phyloP scores from a whole-genome alignment of 1,140 invertebrate species.

The Psilanteris sp. region DNA sequence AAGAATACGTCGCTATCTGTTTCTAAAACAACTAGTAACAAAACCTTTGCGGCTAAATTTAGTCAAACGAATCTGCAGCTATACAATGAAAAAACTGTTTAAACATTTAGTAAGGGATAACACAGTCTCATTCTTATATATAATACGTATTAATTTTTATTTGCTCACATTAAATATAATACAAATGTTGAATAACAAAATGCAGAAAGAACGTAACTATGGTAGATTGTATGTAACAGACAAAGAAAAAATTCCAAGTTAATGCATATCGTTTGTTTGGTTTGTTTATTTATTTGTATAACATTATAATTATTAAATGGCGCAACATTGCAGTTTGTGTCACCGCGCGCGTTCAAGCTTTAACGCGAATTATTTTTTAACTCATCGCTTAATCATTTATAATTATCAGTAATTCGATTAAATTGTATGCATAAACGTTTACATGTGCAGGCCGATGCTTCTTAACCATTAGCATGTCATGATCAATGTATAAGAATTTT shows the following conservation, averaged over 20 bases:
- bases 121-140: slow-evolving; percentile 26
- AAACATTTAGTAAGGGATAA: slow-evolving; percentile 42
- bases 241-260: slow-evolving; percentile 1
- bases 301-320: background rate
- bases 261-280: background rate
- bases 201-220: slow-evolving; percentile 2
- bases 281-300: background rate
- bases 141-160: slow-evolving; percentile 3
- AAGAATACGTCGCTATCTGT: slow-evolving; percentile 19
- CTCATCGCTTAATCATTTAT: slow-evolving; percentile 8
- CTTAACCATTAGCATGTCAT: no score
- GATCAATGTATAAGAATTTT: no score
- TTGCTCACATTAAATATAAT: slow-evolving; percentile 16
- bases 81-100: slow-evolving; percentile 39
- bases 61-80: slow-evolving; percentile 31
- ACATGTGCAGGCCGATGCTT: no score
- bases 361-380: background rate
- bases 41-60: slow-evolving; percentile 17
- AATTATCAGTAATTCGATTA: background rate
- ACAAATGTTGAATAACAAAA: background rate
- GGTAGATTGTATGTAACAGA: slow-evolving; percentile 1
- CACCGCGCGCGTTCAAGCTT: no score
- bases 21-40: slow-evolving; percentile 48
- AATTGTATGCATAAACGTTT: background rate
- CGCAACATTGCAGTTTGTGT: no score